Percentiles rank a stretch among this genome's conserved stretches.
These are phyloP conservation scores for Knipowitschia caucasica DNA, from an alignment of 2,797 vertebrate species.

Conservation along the genomic window DNA sequence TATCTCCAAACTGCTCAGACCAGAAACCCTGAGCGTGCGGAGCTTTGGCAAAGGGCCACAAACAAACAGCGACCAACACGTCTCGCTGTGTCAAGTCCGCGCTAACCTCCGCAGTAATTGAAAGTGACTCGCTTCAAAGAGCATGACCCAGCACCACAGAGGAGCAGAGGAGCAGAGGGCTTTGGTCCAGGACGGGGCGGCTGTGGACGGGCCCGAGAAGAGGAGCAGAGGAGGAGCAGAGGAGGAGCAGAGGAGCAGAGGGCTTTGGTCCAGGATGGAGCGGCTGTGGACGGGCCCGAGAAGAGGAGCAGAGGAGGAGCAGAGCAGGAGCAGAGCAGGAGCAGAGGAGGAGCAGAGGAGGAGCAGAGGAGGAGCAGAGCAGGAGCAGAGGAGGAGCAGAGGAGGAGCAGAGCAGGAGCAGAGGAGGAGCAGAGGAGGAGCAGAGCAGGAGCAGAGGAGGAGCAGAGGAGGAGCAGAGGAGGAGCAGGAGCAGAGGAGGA, in stretches of 20 bases:
- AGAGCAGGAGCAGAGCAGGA: constrained; percentile 52
- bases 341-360: constrained; percentile 50
- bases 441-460: no score
- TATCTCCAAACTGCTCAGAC: constrained; percentile 69
- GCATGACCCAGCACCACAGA: constrained; percentile 74
- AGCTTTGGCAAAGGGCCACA: constrained; percentile 74
- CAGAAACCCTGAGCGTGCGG: constrained; percentile 43
- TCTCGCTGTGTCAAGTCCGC: constrained; percentile 63
- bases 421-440: no score
- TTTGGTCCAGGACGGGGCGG: constrained; percentile 48
- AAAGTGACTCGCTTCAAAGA: constrained; percentile 79
- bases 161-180: constrained; percentile 60
- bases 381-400: no score
- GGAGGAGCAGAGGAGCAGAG: constrained; percentile 57
- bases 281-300: constrained; percentile 54
- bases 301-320: constrained; percentile 9
- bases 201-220: constrained; percentile 54
- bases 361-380: background rate
- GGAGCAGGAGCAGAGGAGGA: no score
- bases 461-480: no score
- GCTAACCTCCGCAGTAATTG: constrained; percentile 76
- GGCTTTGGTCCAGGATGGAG: constrained; percentile 49
- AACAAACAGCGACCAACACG: constrained; percentile 64
- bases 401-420: no score
- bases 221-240: background rate